A percentile compares a stretch with the other conserved stretches of the same genome.
phyloP scores from a whole-genome alignment of 2,113 vertebrate genomes.

The Amazona vittata region DNA sequence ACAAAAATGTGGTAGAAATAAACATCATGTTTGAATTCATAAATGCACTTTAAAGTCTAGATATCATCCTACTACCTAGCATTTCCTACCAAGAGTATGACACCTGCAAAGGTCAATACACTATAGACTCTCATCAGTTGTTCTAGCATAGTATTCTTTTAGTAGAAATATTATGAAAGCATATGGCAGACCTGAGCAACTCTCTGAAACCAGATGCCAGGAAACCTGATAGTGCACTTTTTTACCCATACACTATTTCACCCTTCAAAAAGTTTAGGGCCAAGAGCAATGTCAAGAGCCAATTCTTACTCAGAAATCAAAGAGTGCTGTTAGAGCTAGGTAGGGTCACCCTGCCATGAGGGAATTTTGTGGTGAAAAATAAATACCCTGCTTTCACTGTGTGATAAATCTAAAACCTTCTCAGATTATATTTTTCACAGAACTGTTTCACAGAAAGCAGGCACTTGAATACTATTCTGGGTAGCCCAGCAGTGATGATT shows the following conservation, averaged over 20 bases:
- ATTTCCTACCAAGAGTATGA: not conserved
- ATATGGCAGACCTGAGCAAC: not conserved
- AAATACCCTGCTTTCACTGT: not conserved
- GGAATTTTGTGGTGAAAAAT: not conserved
- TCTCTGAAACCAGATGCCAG: not conserved
- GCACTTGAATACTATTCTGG: accelerated
- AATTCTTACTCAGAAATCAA: not conserved
- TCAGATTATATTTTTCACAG: not conserved
- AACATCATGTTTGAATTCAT: not conserved
- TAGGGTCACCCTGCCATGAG: not conserved
- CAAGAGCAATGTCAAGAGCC: not conserved
- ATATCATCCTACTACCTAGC: not conserved
- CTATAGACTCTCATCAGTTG: not conserved
- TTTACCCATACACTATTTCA: not conserved
- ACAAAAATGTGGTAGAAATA: not conserved
- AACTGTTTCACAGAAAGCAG: not conserved
- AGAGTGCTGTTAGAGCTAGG: not conserved
- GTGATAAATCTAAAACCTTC: not conserved
- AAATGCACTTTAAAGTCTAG: not conserved
- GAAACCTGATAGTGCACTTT: not conserved
- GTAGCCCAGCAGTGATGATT: not conserved
- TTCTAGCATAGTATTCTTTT: not conserved
- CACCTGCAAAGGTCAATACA: not conserved
- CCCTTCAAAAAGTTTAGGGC: not conserved
- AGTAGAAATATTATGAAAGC: not conserved